Evolutionary conservation across 2,888 invertebrate genomes (phyloP).

Genomic region (Criorhina ranunculi): DNA sequence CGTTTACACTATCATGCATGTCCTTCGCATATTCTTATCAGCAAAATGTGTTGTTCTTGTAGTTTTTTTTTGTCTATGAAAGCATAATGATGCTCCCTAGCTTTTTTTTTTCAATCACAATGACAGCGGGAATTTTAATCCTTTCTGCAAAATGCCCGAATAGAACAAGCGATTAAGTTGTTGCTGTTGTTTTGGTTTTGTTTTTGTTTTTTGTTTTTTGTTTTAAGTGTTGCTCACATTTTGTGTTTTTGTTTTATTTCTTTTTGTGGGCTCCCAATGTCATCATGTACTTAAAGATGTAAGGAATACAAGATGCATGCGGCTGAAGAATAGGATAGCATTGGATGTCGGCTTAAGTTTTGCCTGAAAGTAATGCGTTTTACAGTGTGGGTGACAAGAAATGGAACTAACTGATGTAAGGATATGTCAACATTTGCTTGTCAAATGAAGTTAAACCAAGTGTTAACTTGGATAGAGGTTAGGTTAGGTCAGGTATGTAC

Average conservation of each 20-base stretch:
- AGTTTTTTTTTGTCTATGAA: conserved; percentile 28
- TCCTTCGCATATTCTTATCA: conserved; percentile 63
- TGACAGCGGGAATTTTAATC: conserved; percentile 40
- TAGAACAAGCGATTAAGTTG: conserved; percentile 64
- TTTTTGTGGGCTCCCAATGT: conserved; percentile 42
- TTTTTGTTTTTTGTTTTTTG: no score
- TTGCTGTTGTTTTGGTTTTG: conserved; percentile 35
- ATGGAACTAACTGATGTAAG: no score
- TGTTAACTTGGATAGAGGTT: no score
- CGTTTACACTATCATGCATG: conserved; percentile 20
- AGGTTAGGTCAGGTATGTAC: no score
- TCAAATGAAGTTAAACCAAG: no score
- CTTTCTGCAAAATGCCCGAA: conserved; percentile 46
- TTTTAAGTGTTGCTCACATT: conserved; percentile 37
- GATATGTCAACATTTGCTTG: no score
- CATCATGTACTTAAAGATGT: conserved; percentile 51
- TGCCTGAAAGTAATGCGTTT: conserved; percentile 1
- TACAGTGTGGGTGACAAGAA: neutral
- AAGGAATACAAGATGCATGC: neutral
- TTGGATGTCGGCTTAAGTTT: conserved; percentile 16
- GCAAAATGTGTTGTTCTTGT: conserved; percentile 54
- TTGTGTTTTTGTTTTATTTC: conserved; percentile 27
- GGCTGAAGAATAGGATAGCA: neutral
- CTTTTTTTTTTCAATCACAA: conserved; percentile 45
- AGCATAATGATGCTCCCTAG: conserved; percentile 18